Percentiles rank a stretch among this genome's conserved stretches.
phyloP scores from a whole-genome alignment of 2,888 invertebrate genomes.

The Ophioninae sp. region DNA sequence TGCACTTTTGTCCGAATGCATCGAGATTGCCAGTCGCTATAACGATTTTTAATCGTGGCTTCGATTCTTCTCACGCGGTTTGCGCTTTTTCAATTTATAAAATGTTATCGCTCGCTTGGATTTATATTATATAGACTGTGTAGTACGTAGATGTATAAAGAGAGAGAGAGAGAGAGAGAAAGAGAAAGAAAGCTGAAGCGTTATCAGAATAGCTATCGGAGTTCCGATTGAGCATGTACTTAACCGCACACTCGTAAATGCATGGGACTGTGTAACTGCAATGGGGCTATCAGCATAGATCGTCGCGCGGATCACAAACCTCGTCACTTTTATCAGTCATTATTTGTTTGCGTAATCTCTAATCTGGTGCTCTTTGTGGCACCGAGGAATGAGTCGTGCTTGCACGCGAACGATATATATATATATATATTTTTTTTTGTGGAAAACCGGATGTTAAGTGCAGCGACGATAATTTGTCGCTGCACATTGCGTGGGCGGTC shows the following conservation, averaged over 20 bases:
- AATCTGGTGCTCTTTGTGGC: background rate
- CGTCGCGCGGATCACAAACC: background rate
- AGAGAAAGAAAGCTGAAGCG: background rate
- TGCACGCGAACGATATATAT: background rate
- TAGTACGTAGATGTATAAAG: no score
- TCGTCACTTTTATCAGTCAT: background rate
- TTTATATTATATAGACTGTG: background rate
- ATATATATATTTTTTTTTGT: background rate
- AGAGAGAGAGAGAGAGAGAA: no score
- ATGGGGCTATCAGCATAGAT: background rate
- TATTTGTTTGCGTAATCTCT: background rate
- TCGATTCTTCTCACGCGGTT: background rate
- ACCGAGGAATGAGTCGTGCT: background rate
- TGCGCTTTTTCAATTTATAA: background rate
- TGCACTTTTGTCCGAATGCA: constrained; percentile 32
- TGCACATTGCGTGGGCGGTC: background rate
- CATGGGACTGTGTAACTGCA: background rate
- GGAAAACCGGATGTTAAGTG: background rate
- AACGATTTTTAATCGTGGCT: constrained; percentile 1
- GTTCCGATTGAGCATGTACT: background rate
- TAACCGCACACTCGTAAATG: background rate
- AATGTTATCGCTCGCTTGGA: constrained; percentile 20
- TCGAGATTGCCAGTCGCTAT: constrained; percentile 1
- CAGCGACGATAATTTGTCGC: background rate
- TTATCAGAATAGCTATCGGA: background rate